phyloP scores from a whole-genome alignment of 2,113 vertebrate species.

The Xiphias gladius region DNA sequence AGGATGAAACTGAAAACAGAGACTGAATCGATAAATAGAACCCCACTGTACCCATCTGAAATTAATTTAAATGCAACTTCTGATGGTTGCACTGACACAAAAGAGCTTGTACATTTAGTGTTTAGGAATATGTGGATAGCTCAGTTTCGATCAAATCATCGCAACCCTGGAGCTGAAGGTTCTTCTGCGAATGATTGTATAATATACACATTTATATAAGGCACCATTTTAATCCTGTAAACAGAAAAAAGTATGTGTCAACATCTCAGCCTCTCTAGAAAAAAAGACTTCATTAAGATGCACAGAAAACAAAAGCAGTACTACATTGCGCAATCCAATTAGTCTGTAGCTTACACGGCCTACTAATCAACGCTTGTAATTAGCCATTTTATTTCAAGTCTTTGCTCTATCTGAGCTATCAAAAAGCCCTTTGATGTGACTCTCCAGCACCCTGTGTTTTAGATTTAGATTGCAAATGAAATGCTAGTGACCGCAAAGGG shows the following conservation, averaged over 20 bases:
- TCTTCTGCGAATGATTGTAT: slow-evolving; percentile 6
- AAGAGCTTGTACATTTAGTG: slow-evolving; percentile 1
- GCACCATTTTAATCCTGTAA: slow-evolving; percentile 30
- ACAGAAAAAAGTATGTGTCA: slow-evolving; percentile 42
- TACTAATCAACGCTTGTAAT: slow-evolving; percentile 72
- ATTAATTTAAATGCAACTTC: slow-evolving; percentile 3
- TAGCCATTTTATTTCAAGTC: slow-evolving; percentile 78
- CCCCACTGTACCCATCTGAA: background rate
- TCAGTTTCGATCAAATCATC: slow-evolving; percentile 28
- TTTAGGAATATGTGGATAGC: slow-evolving; percentile 17
- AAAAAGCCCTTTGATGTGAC: slow-evolving; percentile 78
- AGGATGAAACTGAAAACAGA: background rate
- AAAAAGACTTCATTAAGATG: slow-evolving; percentile 57
- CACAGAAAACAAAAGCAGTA: slow-evolving; percentile 60
- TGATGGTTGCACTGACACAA: background rate
- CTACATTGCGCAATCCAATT: slow-evolving; percentile 74
- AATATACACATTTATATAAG: slow-evolving; percentile 18
- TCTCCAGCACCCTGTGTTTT: slow-evolving; percentile 65
- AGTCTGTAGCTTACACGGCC: slow-evolving; percentile 66
- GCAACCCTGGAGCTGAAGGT: background rate
- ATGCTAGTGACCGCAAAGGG: slow-evolving; percentile 63
- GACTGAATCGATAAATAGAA: background rate
- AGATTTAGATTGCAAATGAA: slow-evolving; percentile 78
- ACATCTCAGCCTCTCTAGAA: slow-evolving; percentile 48
- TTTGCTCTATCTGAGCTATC: slow-evolving; percentile 70